Percentiles rank a stretch among this genome's conserved stretches.
phyloP scores from a whole-genome alignment of 2,113 vertebrate species.

The Pseudopodoces humilis region DNA sequence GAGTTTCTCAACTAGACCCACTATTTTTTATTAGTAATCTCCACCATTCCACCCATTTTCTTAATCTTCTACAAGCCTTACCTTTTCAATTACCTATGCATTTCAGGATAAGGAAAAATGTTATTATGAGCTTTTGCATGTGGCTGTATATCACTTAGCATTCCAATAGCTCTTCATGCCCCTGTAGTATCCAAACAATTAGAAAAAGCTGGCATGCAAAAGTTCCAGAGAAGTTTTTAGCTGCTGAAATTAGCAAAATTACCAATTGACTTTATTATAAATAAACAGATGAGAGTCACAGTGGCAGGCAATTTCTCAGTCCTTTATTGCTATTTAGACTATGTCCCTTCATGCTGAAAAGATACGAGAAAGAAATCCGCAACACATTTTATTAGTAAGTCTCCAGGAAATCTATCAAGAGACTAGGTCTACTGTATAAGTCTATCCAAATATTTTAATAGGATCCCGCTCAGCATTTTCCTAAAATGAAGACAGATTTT shows the following conservation, averaged over 20 bases:
- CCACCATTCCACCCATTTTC: background rate
- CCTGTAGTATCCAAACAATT: background rate
- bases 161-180: background rate
- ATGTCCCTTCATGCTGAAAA: background rate
- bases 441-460: slow-evolving; percentile 57
- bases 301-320: background rate
- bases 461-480: slow-evolving; percentile 16
- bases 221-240: slow-evolving; percentile 10
- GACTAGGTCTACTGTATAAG: background rate
- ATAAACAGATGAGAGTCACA: slow-evolving; percentile 1
- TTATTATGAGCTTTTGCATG: background rate
- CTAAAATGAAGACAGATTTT: slow-evolving; percentile 49
- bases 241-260: slow-evolving; percentile 50
- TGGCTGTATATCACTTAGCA: background rate
- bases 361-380: background rate
- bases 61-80: background rate
- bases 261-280: background rate
- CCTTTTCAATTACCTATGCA: background rate
- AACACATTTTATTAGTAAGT: slow-evolving; percentile 4
- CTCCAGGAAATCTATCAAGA: slow-evolving; percentile 26
- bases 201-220: slow-evolving; percentile 6
- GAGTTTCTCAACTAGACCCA: background rate
- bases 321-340: slow-evolving; percentile 8
- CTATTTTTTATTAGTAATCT: background rate
- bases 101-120: background rate